A percentile compares a stretch with the other conserved stretches of the same genome.
Evolutionary conservation across 2,797 vertebrate species (phyloP).

Genomic region (Oophaga sylvatica): DNA sequence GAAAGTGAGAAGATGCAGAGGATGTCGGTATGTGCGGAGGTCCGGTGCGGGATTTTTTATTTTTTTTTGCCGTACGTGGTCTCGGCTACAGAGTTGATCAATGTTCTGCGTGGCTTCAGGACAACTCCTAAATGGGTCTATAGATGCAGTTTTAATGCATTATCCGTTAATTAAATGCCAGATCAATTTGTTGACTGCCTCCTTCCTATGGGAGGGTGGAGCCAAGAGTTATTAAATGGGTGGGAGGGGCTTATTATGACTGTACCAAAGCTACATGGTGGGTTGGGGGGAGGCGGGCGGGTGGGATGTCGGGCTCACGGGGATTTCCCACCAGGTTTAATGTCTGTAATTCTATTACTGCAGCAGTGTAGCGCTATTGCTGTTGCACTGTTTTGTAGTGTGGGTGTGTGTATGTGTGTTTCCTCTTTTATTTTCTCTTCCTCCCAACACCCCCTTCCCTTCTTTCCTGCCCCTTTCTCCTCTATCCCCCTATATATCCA

Average conservation of each 20-base stretch:
- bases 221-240: conserved; percentile 36
- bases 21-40: not conserved
- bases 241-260: conserved; percentile 53
- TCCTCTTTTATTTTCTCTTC: not conserved
- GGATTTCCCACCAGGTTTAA: conserved; percentile 57
- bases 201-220: conserved; percentile 43
- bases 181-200: conserved; percentile 52
- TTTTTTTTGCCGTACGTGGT: not conserved
- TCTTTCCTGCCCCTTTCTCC: not conserved
- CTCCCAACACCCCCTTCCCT: not conserved
- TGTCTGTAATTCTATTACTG: conserved; percentile 59
- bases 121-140: conserved; percentile 51
- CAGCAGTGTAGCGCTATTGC: conserved; percentile 22
- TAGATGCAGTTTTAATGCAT: conserved; percentile 63
- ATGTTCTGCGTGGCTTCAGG: conserved; percentile 37
- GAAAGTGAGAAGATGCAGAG: not conserved
- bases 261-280: conserved; percentile 62
- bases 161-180: conserved; percentile 59
- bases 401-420: conserved; percentile 48
- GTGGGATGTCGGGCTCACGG: not conserved
- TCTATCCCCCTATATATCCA: conserved; percentile 48
- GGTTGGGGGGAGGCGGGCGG: conserved; percentile 14
- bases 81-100: conserved; percentile 27
- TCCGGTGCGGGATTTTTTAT: not conserved
- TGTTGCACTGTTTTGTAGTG: conserved; percentile 48